Evolutionary conservation across 2,113 vertebrate species (phyloP).

Genomic region (Syngnathus scovelli): DNA sequence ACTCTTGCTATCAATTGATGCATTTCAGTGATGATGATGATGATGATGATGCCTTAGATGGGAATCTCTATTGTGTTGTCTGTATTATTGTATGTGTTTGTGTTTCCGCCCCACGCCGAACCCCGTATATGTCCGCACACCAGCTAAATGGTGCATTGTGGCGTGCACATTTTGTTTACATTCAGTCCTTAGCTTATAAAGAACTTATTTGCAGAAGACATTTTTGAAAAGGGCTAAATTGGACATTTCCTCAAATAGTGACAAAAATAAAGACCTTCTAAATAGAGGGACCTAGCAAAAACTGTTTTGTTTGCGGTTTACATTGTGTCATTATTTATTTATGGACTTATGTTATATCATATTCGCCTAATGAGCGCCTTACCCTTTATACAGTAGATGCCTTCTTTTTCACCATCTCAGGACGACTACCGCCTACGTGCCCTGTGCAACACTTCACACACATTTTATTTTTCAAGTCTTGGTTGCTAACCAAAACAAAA

Average conservation of each 20-base stretch:
- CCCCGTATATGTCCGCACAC: conserved; percentile 39
- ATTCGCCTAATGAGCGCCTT: not conserved
- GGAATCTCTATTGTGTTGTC: conserved; percentile 47
- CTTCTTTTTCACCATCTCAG: not conserved
- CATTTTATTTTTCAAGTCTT: not conserved
- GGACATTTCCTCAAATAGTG: not conserved
- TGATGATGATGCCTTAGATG: conserved; percentile 59
- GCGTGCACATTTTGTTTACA: conserved; percentile 68
- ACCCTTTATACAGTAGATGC: not conserved
- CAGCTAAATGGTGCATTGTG: conserved; percentile 64
- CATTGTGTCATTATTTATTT: too few species aligned
- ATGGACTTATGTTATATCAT: too few species aligned
- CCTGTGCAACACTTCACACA: not conserved
- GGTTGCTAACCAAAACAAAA: not conserved
- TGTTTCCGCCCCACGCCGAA: conserved; percentile 20
- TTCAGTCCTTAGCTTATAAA: conserved; percentile 43
- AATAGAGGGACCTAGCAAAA: too few species aligned
- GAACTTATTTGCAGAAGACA: not conserved
- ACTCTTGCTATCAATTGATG: conserved; percentile 61
- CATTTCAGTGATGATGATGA: conserved; percentile 54
- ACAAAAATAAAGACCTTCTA: not conserved
- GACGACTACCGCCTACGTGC: not conserved
- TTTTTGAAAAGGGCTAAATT: not conserved
- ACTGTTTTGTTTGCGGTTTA: too few species aligned
- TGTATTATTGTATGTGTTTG: conserved; percentile 40